These are phyloP conservation scores for Australoheros scitulus DNA, from an alignment of 2,113 vertebrate species.

Conservation along the genomic window DNA sequence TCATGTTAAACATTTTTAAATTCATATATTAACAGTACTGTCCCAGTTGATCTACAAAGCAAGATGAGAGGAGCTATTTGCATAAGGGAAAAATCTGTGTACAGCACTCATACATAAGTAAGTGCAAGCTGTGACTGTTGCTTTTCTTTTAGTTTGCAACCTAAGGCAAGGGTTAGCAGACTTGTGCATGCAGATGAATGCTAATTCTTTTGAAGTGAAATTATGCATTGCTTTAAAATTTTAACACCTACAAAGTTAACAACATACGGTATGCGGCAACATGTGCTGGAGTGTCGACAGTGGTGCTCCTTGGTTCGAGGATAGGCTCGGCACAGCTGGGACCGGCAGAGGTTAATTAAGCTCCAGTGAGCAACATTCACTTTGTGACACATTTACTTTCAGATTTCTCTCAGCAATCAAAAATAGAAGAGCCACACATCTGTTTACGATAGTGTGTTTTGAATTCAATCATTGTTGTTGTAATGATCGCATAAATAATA, in stretches of 20 bases:
- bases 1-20: conserved; percentile 26
- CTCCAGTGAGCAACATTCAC: conserved; percentile 30
- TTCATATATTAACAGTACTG: not conserved
- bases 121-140: conserved; percentile 30
- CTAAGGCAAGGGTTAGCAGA: conserved; percentile 36
- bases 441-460: conserved; percentile 16
- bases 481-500: not conserved
- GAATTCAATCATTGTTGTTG: not conserved
- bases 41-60: conserved; percentile 18
- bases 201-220: conserved; percentile 37
- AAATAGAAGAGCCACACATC: conserved; percentile 26
- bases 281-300: conserved; percentile 39
- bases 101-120: conserved; percentile 38
- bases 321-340: conserved; percentile 40
- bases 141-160: conserved; percentile 44
- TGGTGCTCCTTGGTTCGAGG: conserved; percentile 16
- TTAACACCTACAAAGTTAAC: conserved; percentile 43
- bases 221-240: conserved; percentile 48
- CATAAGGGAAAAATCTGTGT: conserved; percentile 40
- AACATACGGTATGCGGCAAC: conserved; percentile 32
- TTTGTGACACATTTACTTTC: conserved; percentile 28
- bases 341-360: conserved; percentile 53
- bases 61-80: conserved; percentile 52
- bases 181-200: conserved; percentile 36
- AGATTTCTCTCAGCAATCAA: conserved; percentile 20